Conservation (phyloP, 2,797 vertebrate genomes). For the Propithecus perrieri region DNA sequence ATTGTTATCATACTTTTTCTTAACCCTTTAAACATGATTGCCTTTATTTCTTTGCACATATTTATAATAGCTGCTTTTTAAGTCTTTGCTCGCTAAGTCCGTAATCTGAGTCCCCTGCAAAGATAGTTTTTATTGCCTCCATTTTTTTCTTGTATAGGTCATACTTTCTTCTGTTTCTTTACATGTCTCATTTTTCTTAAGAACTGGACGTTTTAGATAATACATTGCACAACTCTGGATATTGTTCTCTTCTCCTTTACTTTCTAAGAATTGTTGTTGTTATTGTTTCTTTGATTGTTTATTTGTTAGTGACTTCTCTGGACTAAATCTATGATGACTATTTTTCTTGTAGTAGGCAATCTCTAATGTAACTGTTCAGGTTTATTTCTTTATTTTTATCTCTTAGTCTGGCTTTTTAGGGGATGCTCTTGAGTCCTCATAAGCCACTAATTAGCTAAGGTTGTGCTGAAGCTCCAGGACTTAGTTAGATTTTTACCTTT, state of each 20-base stretch:
- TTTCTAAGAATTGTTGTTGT: background rate
- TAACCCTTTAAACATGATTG: background rate
- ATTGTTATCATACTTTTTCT: background rate
- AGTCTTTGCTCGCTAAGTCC: background rate
- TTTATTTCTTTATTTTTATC: background rate
- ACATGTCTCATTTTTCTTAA: background rate
- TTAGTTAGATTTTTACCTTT: background rate
- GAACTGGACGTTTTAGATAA: background rate
- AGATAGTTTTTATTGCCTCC: background rate
- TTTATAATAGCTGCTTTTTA: background rate
- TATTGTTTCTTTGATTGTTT: background rate
- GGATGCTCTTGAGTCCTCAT: background rate
- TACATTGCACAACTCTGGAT: background rate
- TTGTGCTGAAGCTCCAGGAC: background rate
- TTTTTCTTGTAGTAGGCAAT: background rate
- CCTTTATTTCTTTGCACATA: background rate
- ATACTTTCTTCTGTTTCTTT: background rate
- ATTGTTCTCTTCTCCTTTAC: background rate
- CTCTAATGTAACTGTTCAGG: background rate
- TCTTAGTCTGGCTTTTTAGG: background rate
- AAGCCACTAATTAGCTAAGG: background rate
- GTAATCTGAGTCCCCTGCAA: background rate
- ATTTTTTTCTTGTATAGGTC: background rate
- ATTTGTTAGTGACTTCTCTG: background rate
- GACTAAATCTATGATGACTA: background rate